Conservation (phyloP, 2,888 invertebrate genomes). For the Pimpla rufipes region DNA sequence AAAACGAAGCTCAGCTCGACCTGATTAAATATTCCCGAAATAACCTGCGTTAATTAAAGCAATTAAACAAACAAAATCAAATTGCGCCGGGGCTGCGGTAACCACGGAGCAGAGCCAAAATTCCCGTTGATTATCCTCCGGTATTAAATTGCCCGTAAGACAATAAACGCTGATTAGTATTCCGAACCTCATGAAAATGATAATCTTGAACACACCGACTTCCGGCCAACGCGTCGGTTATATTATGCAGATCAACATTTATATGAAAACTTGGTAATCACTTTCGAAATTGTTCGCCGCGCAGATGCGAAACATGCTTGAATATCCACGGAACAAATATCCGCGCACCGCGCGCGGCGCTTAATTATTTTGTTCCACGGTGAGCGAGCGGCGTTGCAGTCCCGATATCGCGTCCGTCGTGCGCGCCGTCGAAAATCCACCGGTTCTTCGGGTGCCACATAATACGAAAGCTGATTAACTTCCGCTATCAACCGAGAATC, state of each 20-base stretch:
- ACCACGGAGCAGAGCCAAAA: neutral
- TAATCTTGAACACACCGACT: no score
- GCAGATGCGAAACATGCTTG: neutral
- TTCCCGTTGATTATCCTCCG: neutral
- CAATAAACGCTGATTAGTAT: neutral
- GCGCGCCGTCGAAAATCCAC: no score
- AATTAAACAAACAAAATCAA: no score
- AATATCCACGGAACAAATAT: neutral
- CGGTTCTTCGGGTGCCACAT: neutral
- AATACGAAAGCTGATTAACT: neutral
- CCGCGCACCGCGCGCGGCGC: neutral
- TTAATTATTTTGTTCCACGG: neutral
- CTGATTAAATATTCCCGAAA: no score
- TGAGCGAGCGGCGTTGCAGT: no score
- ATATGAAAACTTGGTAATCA: neutral
- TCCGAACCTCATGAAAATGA: neutral
- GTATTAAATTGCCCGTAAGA: neutral
- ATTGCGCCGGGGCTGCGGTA: neutral
- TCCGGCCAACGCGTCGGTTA: neutral
- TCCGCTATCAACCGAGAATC: neutral
- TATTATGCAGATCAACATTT: neutral
- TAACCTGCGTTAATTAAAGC: no score
- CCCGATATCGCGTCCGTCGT: neutral
- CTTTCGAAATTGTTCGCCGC: neutral
- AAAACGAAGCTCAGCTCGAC: no score